phyloP scores from a whole-genome alignment of 2,113 vertebrate genomes.

The Chascanopsetta lugubris region DNA sequence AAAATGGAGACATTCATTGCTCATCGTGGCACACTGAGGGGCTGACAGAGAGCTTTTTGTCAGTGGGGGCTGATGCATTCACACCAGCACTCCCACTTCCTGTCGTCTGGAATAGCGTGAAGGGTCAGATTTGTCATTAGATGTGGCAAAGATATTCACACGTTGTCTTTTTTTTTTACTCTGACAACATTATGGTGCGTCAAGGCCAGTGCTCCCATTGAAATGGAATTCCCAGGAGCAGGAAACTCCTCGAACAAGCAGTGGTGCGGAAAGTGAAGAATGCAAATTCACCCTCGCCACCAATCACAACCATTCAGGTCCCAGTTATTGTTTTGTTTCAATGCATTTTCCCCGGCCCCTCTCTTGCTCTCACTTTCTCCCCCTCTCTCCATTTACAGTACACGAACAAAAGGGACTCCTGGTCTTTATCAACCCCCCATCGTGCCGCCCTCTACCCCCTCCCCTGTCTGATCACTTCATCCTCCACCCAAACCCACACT shows the following conservation, averaged over 20 bases:
- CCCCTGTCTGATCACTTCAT: conserved; percentile 78
- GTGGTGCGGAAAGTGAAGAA: conserved; percentile 58
- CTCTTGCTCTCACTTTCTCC: conserved; percentile 1
- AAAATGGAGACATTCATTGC: conserved; percentile 59
- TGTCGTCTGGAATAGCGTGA: conserved; percentile 77
- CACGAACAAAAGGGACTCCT: conserved; percentile 68
- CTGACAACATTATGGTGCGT: conserved; percentile 78
- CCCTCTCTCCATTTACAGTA: conserved; percentile 64
- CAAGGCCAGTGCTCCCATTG: conserved; percentile 66
- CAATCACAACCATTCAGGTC: conserved; percentile 69
- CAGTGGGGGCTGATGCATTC: conserved; percentile 76
- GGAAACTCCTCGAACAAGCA: conserved; percentile 28
- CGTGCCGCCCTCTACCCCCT: conserved; percentile 37
- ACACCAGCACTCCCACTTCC: conserved; percentile 78
- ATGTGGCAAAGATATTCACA: conserved; percentile 80
- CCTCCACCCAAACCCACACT: conserved; percentile 74
- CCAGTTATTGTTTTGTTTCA: conserved; percentile 59
- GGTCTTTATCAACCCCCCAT: conserved; percentile 61
- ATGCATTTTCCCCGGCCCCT: conserved; percentile 52
- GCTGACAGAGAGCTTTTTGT: conserved; percentile 77
- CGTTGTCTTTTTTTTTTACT: conserved; percentile 75
- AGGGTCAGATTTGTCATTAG: conserved; percentile 79
- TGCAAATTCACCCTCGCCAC: conserved; percentile 67
- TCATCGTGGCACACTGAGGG: conserved; percentile 70
- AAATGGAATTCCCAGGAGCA: conserved; percentile 56